Conservation (phyloP, 1,140 invertebrate species). For the Drosophila elegans region DNA sequence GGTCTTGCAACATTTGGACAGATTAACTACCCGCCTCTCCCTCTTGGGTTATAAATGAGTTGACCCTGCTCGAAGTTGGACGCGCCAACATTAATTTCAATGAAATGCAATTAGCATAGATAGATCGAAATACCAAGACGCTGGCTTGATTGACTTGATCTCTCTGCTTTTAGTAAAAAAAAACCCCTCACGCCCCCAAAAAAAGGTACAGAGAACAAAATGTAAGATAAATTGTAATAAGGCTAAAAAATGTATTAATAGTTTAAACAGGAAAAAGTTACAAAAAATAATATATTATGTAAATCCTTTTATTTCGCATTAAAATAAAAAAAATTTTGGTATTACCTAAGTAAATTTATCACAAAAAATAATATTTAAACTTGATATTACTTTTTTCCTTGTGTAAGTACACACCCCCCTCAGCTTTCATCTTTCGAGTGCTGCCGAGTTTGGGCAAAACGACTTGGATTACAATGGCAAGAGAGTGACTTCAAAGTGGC, state of each 20-base stretch:
- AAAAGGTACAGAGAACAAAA: neutral
- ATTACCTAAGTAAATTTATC: neutral
- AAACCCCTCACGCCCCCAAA: neutral
- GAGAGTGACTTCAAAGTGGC: conserved; percentile 38
- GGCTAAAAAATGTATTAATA: too few relatives aligned
- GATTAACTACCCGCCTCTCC: conserved; percentile 18
- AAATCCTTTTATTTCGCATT: too few relatives aligned
- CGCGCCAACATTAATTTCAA: conserved; percentile 48
- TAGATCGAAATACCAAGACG: conserved; percentile 38
- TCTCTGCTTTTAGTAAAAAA: neutral
- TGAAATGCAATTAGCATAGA: conserved; percentile 51
- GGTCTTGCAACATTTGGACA: conserved; percentile 46
- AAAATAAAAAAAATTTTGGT: neutral
- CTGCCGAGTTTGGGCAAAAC: conserved; percentile 38
- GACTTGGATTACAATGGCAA: conserved; percentile 43
- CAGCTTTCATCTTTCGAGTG: conserved; percentile 39
- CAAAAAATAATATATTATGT: neutral
- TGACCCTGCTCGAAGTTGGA: conserved; percentile 34
- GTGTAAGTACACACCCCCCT: conserved; percentile 14
- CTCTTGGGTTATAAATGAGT: conserved; percentile 26
- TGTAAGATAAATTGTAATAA: too few relatives aligned
- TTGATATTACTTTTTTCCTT: neutral
- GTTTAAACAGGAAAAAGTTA: neutral
- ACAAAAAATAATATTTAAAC: neutral
- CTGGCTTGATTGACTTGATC: conserved; percentile 17